Base-by-base conservation (phyloP, 37 sponge, comb jelly and placozoan genomes). In the Beroe forskalii region DNA sequence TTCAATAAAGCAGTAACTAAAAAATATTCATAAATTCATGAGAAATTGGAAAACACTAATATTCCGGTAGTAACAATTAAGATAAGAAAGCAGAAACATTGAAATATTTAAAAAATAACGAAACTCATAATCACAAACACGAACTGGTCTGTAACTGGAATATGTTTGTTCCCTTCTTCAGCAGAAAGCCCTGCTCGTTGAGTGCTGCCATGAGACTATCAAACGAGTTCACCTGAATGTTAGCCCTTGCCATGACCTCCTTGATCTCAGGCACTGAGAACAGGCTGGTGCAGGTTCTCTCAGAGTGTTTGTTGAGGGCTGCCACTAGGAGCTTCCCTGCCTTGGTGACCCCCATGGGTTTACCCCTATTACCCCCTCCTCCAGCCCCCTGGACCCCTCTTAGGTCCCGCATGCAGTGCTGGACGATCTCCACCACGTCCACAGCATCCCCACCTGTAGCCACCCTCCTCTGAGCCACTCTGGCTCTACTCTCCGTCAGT, bases 131-230 rank as follows among this genome's bases (percentile, higher is more conserved):
- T 67, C 32, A 91, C 30, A 91, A 60, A 32, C 92, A 92, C 40
- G 20, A 90, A 22, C 90, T 76, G 28, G 95, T 98, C 62, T 98
- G 99, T 0, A 98, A 91, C 63, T 98, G 95, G 41, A 93, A 98
- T 8, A 91, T 67, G 43, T 86, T 92, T 0, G 96, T 94, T 3
- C 99, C 99, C 91, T 98, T 98, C 93, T 98, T 95, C 63, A 98
- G 62, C 44, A 98, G 83, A 91, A 95, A 98, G 62, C 94, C 94
- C 86, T 96, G 96, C 41, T 95, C 94, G 67, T 96, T 98, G 41
- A 98, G 94, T 12, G 99, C 95, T 43, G 6, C 92, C 43, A 98
- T 93, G 62, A 98, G 44, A 69, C 95, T 95, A 20, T 94, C 95
- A 61, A 98, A 93, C 25, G 61, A 91, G 32, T 43, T 32, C 80